Percentiles rank a stretch among this genome's conserved stretches.
These are phyloP conservation scores for Andrena bucephala DNA, from an alignment of 2,888 invertebrate species.

Conservation along the genomic window DNA sequence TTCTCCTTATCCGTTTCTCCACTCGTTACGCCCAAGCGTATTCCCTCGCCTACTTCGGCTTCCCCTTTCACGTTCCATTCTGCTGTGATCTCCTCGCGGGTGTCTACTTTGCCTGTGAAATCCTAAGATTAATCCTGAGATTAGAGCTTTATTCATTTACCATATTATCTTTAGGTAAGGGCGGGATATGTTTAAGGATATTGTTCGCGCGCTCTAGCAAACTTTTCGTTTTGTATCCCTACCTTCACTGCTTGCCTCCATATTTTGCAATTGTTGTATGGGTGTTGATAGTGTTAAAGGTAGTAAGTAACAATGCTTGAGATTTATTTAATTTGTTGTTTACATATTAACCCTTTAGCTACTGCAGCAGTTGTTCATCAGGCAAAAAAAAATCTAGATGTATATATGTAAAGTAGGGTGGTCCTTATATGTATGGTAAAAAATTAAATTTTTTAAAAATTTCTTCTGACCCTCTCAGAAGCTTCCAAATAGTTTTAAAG, in stretches of 20 bases:
- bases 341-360: too few species aligned
- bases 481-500: too few species aligned
- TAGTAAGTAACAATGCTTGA: too few species aligned
- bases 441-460: too few species aligned
- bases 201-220: background rate
- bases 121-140: conserved; percentile 60
- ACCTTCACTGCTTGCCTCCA: background rate
- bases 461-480: too few species aligned
- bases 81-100: conserved; percentile 14
- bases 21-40: background rate
- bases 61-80: background rate
- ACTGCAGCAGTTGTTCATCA: too few species aligned
- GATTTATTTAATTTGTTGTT: too few species aligned
- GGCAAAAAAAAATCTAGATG: too few species aligned
- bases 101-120: conserved; percentile 30
- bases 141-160: conserved; percentile 70
- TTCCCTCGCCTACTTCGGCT: background rate
- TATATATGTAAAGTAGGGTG: too few species aligned
- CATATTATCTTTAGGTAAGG: conserved; percentile 19
- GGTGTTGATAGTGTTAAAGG: too few species aligned
- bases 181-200: background rate
- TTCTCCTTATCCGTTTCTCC: conserved; percentile 1
- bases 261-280: background rate
- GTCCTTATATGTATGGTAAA: too few species aligned
- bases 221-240: conserved; percentile 12